Evolutionary conservation across 1,140 invertebrate species (phyloP), one percentile per base, ranked within the genome.

Genomic region (Hermetia illucens): DNA sequence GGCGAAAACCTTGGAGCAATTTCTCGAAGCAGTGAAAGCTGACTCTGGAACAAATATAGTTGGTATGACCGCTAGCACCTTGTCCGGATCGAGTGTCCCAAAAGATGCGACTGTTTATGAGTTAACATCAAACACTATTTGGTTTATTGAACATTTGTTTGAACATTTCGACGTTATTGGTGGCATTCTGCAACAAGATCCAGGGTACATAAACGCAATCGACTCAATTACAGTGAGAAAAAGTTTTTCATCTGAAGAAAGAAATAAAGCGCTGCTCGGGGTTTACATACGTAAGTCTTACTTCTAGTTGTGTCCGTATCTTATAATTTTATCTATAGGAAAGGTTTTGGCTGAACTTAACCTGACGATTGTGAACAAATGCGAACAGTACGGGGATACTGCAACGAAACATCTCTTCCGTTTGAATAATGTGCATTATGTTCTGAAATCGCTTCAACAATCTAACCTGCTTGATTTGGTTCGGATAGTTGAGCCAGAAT

Each of bases 61-160:
- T 6, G 55, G 58, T 4, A 56, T 57, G 29, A 60, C 55, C 40
- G 34, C 42, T 13, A 57, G 42, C 24, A 44, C 41, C 21, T 34
- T 45, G n/a, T 36, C 40, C n/a, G 29, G 35, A 12, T 39, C 44
- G 2, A 49, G 55, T 48, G 63, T 68, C 9, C 89, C 93, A 1
- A 84, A 81, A 60, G 93, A 97, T 70, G 93, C 92, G 40, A 97
- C 92, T 1, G 92, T 97, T 17, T 91, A 94, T 57, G 89, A 97
- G 63, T 66, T 93, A 30, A 93, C 91, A 3, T 89, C 82, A 35
- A 93, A 95, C 61, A 87, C 93, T 36, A 73, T 92, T 29, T 79
- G 89, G 42, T 85, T 91, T 63, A 65, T 88, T 30, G 84, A 90
- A 58, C 83, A 89, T 50, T 64, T 92, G 34, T 71, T 79, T 12